phyloP scores from a whole-genome alignment of 2,797 vertebrate species.

The Luscinia megarhynchos region DNA sequence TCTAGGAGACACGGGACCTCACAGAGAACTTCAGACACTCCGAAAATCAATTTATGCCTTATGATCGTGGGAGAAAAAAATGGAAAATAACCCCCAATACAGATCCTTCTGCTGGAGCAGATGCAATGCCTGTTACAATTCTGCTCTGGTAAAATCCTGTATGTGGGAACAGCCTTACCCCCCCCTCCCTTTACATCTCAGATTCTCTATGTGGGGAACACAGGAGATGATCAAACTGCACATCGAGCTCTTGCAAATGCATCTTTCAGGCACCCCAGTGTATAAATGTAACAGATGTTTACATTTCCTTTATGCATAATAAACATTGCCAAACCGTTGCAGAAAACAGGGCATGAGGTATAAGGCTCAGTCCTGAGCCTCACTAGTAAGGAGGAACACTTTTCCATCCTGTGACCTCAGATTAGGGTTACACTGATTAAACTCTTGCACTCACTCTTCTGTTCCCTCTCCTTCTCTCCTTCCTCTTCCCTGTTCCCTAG shows the following conservation, averaged over 20 bases:
- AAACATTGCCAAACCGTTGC: background rate
- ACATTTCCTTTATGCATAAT: background rate
- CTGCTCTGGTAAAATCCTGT: background rate
- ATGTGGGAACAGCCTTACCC: background rate
- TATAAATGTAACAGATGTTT: background rate
- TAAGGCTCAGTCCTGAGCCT: background rate
- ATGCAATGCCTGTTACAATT: background rate
- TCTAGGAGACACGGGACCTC: background rate
- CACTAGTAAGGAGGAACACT: background rate
- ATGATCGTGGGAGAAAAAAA: accelerated
- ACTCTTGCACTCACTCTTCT: background rate
- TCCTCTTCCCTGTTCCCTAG: background rate
- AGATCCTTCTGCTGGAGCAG: background rate
- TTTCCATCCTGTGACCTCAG: background rate
- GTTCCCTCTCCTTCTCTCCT: background rate
- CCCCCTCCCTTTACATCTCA: background rate
- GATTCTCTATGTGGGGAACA: background rate
- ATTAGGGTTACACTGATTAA: background rate
- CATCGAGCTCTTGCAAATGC: background rate
- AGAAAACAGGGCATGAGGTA: background rate
- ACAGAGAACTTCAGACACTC: background rate
- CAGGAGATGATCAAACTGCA: background rate
- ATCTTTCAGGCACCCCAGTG: background rate
- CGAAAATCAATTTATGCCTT: background rate
- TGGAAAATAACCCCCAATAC: background rate